These are phyloP conservation scores for Psococerastis gibbosa DNA, from an alignment of 2,888 invertebrate genomes.

Conservation along the genomic window DNA sequence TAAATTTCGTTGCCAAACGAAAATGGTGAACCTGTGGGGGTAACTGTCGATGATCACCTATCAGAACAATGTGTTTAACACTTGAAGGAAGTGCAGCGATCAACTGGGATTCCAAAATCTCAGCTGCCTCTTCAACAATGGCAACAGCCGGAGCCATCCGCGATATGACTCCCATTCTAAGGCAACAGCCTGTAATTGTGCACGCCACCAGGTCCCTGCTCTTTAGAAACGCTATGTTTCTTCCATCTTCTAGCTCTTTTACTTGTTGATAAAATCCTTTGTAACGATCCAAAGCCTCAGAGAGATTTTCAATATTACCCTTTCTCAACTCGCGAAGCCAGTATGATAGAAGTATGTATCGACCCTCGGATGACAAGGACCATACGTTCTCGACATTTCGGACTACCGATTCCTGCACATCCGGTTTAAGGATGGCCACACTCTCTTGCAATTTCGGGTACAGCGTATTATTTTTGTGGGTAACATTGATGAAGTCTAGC, in stretches of 20 bases:
- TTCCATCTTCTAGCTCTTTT: not conserved
- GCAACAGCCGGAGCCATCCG: not conserved
- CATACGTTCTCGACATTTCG: not conserved
- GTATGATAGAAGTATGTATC: not conserved
- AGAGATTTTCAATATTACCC: not conserved
- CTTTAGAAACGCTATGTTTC: not conserved
- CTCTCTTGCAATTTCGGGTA: not conserved
- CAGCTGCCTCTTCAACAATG: slow-evolving; percentile 1
- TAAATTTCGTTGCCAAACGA: not conserved
- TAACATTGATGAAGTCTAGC: no score
- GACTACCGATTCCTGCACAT: not conserved
- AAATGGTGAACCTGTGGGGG: not conserved
- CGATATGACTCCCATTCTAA: no score
- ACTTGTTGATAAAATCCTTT: not conserved
- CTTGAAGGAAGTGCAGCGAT: not conserved
- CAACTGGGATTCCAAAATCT: not conserved
- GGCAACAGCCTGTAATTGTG: not conserved
- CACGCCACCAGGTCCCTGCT: not conserved
- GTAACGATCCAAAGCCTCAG: not conserved
- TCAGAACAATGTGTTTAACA: slow-evolving; percentile 1
- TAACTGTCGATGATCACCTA: not conserved
- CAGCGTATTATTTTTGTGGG: not conserved
- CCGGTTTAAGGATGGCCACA: not conserved
- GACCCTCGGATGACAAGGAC: not conserved
- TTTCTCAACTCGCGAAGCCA: not conserved